Conservation (phyloP, 2,797 vertebrate genomes). For the Megalops cyprinoides region DNA sequence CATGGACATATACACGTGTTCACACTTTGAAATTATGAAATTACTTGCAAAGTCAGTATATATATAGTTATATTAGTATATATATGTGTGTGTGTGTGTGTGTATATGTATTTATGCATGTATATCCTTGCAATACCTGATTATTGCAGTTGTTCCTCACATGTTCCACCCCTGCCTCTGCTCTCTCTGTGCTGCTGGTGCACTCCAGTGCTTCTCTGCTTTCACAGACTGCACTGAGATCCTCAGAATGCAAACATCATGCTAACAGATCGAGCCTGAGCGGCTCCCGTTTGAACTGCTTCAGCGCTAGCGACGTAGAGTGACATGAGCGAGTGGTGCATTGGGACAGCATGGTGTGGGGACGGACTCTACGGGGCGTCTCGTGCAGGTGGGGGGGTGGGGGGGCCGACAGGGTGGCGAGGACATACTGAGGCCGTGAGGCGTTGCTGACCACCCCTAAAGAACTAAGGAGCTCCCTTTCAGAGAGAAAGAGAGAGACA, state of each 20-base stretch:
- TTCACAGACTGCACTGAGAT: background rate
- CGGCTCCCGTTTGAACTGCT: background rate
- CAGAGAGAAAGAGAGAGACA: background rate
- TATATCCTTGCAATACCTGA: constrained; percentile 72
- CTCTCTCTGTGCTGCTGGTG: background rate
- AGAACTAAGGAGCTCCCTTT: too few species aligned
- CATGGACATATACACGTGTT: constrained; percentile 46
- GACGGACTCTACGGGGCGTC: background rate
- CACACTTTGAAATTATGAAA: too few species aligned
- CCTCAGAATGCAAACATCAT: constrained; percentile 1
- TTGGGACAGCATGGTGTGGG: background rate
- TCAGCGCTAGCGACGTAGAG: background rate
- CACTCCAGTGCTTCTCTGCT: background rate
- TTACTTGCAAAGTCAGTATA: constrained; percentile 42
- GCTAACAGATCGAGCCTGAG: background rate
- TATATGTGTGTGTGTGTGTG: too few species aligned
- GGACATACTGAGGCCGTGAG: too few species aligned
- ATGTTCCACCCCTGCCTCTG: constrained; percentile 48
- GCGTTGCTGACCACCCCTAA: too few species aligned
- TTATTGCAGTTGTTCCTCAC: constrained; percentile 70
- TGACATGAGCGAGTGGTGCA: background rate
- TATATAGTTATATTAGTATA: too few species aligned
- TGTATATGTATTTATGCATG: constrained; percentile 63
- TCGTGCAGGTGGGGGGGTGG: too few species aligned
- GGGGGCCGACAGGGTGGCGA: too few species aligned